These are phyloP conservation scores for Eciton burchellii DNA, from an alignment of 1,140 invertebrate genomes.

Conservation along the genomic window DNA sequence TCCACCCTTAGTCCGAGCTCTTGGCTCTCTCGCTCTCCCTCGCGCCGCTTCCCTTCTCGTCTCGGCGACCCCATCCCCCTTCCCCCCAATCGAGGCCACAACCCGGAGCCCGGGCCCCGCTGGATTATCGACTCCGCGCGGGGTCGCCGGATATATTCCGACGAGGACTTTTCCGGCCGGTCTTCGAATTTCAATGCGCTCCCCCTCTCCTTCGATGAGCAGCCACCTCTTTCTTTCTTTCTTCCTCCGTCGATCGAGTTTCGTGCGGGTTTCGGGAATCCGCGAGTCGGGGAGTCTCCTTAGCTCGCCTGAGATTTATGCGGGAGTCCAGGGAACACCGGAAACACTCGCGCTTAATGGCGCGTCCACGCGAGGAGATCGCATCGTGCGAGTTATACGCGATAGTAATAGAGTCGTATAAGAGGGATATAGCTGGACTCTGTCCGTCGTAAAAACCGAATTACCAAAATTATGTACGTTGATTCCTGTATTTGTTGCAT, in stretches of 20 bases:
- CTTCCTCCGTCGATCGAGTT: not conserved
- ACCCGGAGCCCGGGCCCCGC: constrained; percentile 65
- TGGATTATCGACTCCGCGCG: constrained; percentile 76
- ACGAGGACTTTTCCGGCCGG: constrained; percentile 71
- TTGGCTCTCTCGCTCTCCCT: constrained; percentile 19
- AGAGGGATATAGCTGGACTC: no score
- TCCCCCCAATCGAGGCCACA: constrained; percentile 29
- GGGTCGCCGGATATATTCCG: constrained; percentile 71
- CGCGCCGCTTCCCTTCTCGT: not conserved
- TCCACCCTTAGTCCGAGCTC: constrained; percentile 63
- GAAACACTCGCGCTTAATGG: not conserved
- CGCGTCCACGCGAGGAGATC: not conserved
- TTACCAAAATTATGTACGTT: not conserved
- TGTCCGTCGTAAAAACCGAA: not conserved
- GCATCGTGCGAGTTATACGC: not conserved
- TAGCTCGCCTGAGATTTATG: not conserved
- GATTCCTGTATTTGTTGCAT: not conserved
- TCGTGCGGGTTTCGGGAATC: not conserved
- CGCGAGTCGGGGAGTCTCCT: not conserved
- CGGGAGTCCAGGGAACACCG: not conserved
- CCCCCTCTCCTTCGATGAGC: constrained; percentile 30
- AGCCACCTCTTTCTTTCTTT: not conserved
- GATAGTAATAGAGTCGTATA: no score
- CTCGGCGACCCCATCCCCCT: not conserved
- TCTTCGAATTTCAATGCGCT: constrained; percentile 74